Conservation (phyloP, 2,113 vertebrate species). For the Myrmecobius fasciatus region DNA sequence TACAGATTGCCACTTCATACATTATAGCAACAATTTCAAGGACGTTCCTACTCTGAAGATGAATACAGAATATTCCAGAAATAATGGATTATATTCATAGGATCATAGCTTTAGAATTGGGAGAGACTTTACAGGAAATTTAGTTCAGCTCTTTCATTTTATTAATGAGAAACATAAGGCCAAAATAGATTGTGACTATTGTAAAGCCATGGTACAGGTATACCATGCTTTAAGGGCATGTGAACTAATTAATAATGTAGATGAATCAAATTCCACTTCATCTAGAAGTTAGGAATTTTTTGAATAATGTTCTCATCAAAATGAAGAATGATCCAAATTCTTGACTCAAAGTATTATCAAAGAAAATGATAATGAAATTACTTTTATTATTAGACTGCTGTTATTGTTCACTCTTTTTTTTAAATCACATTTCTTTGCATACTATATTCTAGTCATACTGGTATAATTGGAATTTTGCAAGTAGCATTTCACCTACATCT, state of each 20-base stretch:
- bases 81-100: neutral
- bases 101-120: neutral
- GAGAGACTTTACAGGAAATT: neutral
- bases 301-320: neutral
- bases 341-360: neutral
- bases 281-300: neutral
- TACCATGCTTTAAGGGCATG: neutral
- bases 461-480: neutral
- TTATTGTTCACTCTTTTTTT: neutral
- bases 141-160: neutral
- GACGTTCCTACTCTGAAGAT: neutral
- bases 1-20: neutral
- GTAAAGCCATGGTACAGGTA: neutral
- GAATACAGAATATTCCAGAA: constrained; percentile 11
- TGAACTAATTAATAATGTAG: neutral
- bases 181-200: neutral
- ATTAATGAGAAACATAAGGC: neutral
- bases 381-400: neutral
- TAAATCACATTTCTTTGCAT: neutral
- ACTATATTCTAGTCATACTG: neutral
- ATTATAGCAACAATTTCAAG: neutral
- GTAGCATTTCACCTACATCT: neutral
- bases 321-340: neutral
- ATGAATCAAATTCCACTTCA: neutral
- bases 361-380: neutral